Evolutionary conservation across 2,113 vertebrate genomes (phyloP), one percentile per base, ranked within the genome.

Genomic region (Amia ocellicauda): DNA sequence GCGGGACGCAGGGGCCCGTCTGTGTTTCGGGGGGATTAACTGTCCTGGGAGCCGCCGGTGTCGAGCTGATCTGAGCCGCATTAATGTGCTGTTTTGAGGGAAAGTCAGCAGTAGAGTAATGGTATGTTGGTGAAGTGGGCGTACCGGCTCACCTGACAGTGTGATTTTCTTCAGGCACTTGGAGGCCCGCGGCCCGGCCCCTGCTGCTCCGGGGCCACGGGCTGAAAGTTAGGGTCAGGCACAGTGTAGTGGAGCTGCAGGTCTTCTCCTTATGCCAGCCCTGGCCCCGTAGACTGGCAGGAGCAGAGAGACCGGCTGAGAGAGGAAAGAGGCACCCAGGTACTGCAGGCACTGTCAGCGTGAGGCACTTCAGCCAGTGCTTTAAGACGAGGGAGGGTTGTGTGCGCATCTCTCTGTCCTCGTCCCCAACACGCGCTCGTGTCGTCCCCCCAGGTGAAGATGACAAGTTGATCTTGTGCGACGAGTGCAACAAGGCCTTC

Each of bases 401-500:
- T 43, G 0, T 50, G 4, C 0, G 64, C 54, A 60, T 47, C 2
- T 3, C 4, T 17, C 11, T 68, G 28, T 50, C 50, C 17, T n/a
- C 41, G 27, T 23, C 26, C 24, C n/a, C n/a, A n/a, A n/a, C n/a
- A n/a, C n/a, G n/a, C n/a, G n/a, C n/a, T n/a, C n/a, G n/a, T 43
- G 16, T 51, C 7, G 7, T 29, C 29, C 50, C 58, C 60, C 60
- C 78, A 97, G 95, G 95, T 74, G 96, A 99, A 7, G 96, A 99
- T 53, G 95, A 98, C 87, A 96, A 98, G 71, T 89, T 99, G 63
- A 95, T 98, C 80, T 84, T 99, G 43, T 99, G 97, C 73, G 97
- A 99, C 0, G 95, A 94, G 79, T 99, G 97, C 79, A 98, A 98
- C 82, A 98, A 99, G 84, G 96, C 95, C 63, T 99, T 98, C 91